Evolutionary conservation across 2,797 vertebrate species (phyloP).

Genomic region (Parauchenoglanis ngamensis): DNA sequence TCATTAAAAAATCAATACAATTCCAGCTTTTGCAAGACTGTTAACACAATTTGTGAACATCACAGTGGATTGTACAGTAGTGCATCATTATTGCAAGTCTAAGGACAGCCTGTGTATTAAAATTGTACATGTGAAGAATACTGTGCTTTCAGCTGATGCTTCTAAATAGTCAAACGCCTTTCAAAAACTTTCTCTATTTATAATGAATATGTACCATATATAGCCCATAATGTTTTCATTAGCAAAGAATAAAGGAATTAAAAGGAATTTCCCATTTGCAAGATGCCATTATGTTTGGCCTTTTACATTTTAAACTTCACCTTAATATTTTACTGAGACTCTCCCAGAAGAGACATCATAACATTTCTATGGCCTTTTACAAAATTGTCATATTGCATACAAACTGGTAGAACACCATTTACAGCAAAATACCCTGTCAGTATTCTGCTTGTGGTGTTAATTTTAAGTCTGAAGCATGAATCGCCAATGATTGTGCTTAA

Average conservation of each 20-base stretch:
- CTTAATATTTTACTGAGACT: background rate
- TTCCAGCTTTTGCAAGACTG: slow-evolving; percentile 15
- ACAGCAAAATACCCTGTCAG: slow-evolving; percentile 18
- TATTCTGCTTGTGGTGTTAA: background rate
- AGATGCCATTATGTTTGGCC: background rate
- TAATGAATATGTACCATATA: background rate
- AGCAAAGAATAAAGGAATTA: background rate
- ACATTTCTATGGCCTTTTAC: background rate
- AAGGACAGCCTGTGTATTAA: slow-evolving; percentile 58
- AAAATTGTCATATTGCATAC: slow-evolving; percentile 5
- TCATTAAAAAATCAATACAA: slow-evolving; percentile 7
- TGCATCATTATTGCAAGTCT: slow-evolving; percentile 54
- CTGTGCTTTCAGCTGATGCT: slow-evolving; percentile 55
- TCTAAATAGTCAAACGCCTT: slow-evolving; percentile 13
- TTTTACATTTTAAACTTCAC: background rate
- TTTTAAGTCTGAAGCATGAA: slow-evolving; percentile 3
- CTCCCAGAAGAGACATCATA: slow-evolving; percentile 12
- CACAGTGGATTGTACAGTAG: slow-evolving; percentile 57
- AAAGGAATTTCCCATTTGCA: background rate
- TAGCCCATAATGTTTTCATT: background rate
- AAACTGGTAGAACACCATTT: background rate
- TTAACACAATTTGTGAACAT: slow-evolving; percentile 46
- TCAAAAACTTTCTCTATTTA: background rate
- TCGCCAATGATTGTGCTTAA: slow-evolving; percentile 37
- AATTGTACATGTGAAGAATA: slow-evolving; percentile 63